Conservation (phyloP, 1,140 invertebrate species). For the Calosoma granatense region DNA sequence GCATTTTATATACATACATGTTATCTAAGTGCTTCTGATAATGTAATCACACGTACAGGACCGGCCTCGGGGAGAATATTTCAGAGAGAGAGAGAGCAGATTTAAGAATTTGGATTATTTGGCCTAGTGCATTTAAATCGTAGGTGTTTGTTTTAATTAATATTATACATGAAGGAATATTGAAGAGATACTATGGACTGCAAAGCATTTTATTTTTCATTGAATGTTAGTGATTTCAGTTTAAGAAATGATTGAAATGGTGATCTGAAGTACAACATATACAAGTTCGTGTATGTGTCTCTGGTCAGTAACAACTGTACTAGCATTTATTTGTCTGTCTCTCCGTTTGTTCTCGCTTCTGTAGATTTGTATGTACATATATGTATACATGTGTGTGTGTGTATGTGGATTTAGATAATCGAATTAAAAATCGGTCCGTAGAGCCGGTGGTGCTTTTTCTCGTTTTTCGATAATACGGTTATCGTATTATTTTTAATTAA, state of each 20-base stretch:
- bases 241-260: background rate
- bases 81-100: too few relatives aligned
- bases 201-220: background rate
- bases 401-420: slow-evolving; percentile 2
- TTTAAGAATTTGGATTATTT: background rate
- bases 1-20: too few relatives aligned
- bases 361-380: background rate
- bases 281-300: background rate
- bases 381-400: background rate
- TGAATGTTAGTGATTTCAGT: background rate
- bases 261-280: background rate
- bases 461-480: slow-evolving; percentile 7
- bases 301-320: too few relatives aligned
- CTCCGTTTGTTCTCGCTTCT: background rate
- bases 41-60: too few relatives aligned
- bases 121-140: background rate
- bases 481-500: slow-evolving; percentile 9
- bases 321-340: too few relatives aligned
- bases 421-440: slow-evolving; percentile 4
- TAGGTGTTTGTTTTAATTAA: background rate
- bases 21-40: too few relatives aligned
- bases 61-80: too few relatives aligned
- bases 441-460: background rate
- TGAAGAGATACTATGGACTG: background rate
- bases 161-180: background rate